A percentile compares a stretch with the other conserved stretches of the same genome.
These are phyloP conservation scores for Phalacrocorax brasilianus DNA, from an alignment of 2,113 vertebrate species.

Conservation along the genomic window DNA sequence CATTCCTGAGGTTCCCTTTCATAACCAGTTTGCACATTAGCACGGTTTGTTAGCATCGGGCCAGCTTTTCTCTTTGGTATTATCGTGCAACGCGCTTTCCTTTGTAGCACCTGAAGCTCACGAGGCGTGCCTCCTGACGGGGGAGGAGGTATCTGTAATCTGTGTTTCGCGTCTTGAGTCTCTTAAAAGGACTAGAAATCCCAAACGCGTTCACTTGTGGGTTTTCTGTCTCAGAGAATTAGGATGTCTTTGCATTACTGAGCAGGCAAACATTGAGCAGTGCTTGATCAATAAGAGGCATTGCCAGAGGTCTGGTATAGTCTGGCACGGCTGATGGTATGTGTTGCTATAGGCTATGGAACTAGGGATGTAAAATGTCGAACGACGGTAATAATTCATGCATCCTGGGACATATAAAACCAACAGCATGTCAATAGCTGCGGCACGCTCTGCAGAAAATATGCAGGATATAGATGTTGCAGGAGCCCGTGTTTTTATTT, in stretches of 20 bases:
- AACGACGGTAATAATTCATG: conserved; percentile 74
- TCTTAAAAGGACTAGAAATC: conserved; percentile 38
- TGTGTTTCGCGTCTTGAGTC: not conserved
- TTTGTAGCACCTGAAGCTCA: not conserved
- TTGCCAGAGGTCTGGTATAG: conserved; percentile 54
- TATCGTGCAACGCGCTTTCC: not conserved
- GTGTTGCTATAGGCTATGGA: conserved; percentile 64
- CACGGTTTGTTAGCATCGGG: not conserved
- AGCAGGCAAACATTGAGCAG: conserved; percentile 41
- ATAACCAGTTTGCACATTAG: not conserved
- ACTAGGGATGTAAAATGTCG: conserved; percentile 62
- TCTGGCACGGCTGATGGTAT: conserved; percentile 44
- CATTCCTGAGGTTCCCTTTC: not conserved
- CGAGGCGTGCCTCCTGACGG: not conserved
- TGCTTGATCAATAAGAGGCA: conserved; percentile 61
- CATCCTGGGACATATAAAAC: conserved; percentile 68
- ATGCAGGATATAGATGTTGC: conserved; percentile 52
- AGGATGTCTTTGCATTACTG: conserved; percentile 62
- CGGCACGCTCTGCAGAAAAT: conserved; percentile 59
- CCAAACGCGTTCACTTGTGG: not conserved
- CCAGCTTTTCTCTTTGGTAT: not conserved
- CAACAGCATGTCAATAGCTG: conserved; percentile 67
- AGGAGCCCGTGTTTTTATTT: conserved; percentile 34
- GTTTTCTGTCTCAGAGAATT: conserved; percentile 52
- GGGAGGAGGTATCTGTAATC: not conserved